Evolutionary conservation across 2,888 invertebrate genomes (phyloP), one percentile per base, ranked within the genome.

Genomic region (Drosophila helvetica): DNA sequence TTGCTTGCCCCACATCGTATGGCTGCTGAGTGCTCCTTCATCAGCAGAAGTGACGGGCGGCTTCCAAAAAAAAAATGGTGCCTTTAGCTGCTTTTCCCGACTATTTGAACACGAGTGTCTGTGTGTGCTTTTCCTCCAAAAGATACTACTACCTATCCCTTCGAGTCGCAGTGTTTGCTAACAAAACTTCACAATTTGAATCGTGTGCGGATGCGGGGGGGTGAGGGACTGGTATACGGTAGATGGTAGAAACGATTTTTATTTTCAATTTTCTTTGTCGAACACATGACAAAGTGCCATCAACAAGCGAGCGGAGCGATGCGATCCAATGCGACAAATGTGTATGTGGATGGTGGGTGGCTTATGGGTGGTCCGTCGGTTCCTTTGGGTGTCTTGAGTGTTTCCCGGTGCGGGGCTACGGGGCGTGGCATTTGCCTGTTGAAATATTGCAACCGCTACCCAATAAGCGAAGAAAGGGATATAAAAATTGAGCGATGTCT

Each of bases 211-310:
- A 38, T 38, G n/a, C n/a, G 15, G 38, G 63, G 42, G 62, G 50
- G 56, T 42, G 62, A 30, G 48, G 18, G 17, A 33, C 12, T 30
- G 30, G 12, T 33, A 33, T 12, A 17, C 30, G 43, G 38, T 33
- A 33, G 33, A 17, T 38, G 43, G 38, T 15, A 52, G 27, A 76
- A 74, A 57, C 70, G 71, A 87, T 87, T 84, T 84, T 82, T 87
- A 79, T 84, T 85, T 87, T 82, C 88, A 79, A 84, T 84, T 85
- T 87, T 75, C 88, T 69, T 73, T 78, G 74, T 77, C 83, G 80
- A 68, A 75, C 75, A 80, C 86, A 85, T 88, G 84, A 88, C 84
- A 85, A 87, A 85, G 88, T 88, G 86, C 65, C 74, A 75, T 77
- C 85, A 78, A 77, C 80, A 72, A 64, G 72, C 73, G 71, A 72